Percentiles rank a stretch among this genome's conserved stretches.
Conservation (phyloP, 1,140 invertebrate species). For the Apis florea region DNA sequence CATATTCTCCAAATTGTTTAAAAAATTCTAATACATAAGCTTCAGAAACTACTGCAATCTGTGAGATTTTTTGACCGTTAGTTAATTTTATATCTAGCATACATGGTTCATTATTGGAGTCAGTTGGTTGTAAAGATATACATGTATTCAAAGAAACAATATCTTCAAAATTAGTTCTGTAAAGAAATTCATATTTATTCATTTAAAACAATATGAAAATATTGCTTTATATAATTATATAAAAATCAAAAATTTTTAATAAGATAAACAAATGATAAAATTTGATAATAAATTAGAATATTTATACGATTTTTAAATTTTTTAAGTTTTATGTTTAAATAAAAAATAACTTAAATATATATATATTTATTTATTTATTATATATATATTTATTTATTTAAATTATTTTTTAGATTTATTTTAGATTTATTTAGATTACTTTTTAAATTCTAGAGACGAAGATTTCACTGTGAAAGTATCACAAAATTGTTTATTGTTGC, state of each 20-base stretch:
- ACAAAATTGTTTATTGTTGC: constrained; percentile 60
- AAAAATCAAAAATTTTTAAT: not conserved
- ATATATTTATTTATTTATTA: not conserved
- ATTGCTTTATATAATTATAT: too few species aligned
- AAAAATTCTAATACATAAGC: constrained; percentile 78
- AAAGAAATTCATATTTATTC: constrained; percentile 26
- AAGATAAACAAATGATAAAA: not conserved
- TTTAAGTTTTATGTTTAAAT: not conserved
- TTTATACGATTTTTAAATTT: not conserved
- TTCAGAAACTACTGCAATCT: constrained; percentile 75
- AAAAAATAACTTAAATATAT: not conserved
- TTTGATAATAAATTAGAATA: not conserved
- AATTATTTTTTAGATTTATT: not conserved
- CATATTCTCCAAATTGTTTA: constrained; percentile 78
- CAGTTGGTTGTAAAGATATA: constrained; percentile 66
- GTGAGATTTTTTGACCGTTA: constrained; percentile 71
- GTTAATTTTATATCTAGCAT: constrained; percentile 72
- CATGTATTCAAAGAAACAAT: constrained; percentile 73
- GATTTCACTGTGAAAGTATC: constrained; percentile 64
- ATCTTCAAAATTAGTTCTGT: constrained; percentile 71
- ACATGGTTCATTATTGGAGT: constrained; percentile 66
- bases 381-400: not conserved
- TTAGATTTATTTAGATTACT: constrained; percentile 50
- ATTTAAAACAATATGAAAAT: not conserved
- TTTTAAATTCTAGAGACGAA: constrained; percentile 50